A percentile compares a stretch with the other conserved stretches of the same genome.
Evolutionary conservation across 2,888 invertebrate genomes (phyloP).

Genomic region (Drosophila paranaensis): DNA sequence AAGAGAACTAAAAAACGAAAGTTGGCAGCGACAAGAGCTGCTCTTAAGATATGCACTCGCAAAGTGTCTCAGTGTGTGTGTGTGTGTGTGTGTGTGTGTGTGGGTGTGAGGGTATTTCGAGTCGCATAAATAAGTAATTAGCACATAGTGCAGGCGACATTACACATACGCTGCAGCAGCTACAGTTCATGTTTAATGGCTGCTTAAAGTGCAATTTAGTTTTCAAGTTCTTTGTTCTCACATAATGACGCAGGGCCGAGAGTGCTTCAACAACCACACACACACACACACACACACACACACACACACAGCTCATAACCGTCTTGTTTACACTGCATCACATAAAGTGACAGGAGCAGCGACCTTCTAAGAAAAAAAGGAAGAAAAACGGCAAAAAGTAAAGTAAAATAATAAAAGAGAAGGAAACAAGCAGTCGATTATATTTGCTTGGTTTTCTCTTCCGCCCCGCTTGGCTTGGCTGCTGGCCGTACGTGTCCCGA

Average conservation of each 20-base stretch:
- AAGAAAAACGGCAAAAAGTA: not conserved
- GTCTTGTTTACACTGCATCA: slow-evolving; percentile 60
- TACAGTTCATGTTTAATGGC: slow-evolving; percentile 59
- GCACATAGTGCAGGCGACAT: slow-evolving; percentile 65
- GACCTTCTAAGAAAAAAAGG: slow-evolving; percentile 45
- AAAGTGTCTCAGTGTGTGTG: not conserved
- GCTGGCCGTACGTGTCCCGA: slow-evolving; percentile 52
- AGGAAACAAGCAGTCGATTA: slow-evolving; percentile 52
- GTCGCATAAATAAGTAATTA: slow-evolving; percentile 75
- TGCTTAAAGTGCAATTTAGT: slow-evolving; percentile 74
- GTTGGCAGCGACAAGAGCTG: slow-evolving; percentile 5
- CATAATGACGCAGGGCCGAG: slow-evolving; percentile 60
- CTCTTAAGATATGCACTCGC: slow-evolving; percentile 38
- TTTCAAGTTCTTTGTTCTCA: slow-evolving; percentile 62
- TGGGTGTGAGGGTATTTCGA: slow-evolving; percentile 31
- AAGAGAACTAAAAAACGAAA: slow-evolving; percentile 14
- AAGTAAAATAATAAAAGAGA: slow-evolving; percentile 8
- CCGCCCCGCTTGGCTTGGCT: slow-evolving; percentile 19
- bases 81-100: not conserved
- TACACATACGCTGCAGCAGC: slow-evolving; percentile 37
- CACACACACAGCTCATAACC: slow-evolving; percentile 23
- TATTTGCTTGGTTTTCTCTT: slow-evolving; percentile 34
- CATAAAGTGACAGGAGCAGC: slow-evolving; percentile 64
- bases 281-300: not conserved
- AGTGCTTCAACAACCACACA: slow-evolving; percentile 1